Evolutionary conservation across 2,113 vertebrate species (phyloP), one percentile per base, ranked within the genome.

Genomic region (Mystacornis crossleyi): DNA sequence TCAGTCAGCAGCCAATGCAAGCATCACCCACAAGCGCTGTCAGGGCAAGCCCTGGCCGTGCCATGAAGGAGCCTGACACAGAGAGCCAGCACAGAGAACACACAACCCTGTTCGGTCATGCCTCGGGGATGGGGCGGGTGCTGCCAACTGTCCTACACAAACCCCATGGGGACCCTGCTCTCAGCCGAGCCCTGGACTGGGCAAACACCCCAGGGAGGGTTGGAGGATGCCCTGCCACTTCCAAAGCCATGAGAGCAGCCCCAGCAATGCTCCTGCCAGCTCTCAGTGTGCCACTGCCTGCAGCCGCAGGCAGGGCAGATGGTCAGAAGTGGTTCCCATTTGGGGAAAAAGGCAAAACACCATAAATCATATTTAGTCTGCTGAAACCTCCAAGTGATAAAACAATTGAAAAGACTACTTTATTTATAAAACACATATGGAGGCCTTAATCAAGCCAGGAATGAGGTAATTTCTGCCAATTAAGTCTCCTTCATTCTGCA

Each of bases 31-130:
- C 20, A 91, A 97, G 94, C 9, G 10, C 97, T 97, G 96, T 96
- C 81, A 45, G 93, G 97, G 84, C 95, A 96, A 96, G 86, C 55
- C 65, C 81, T 31, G 55, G 73, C 87, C 19, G 1, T 83, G 94
- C 90, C 45, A 7, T 17, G 45, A 28, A 80, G 96, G 93, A 97
- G 88, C 95, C 96, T 86, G 34, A 91, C 82, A 93, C 93, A 91
- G 96, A 77, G 86, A 94, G 90, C 95, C 95, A 93, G 92, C 81
- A 19, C 55, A 8, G 72, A 36, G 53, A 60, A 1, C 62, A 69
- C 83, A 69, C 54, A 94, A 96, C 91, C 77, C 93, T 97, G 97
- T 75, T 96, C 34, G 17, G 65, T 97, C 97, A 95, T 28, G 91
- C 97, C 86, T 2, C 54, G 10, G 54, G 81, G 87, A 89, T 94